Percentiles rank a stretch among this genome's conserved stretches.
These are phyloP conservation scores for Drosophila gunungcola DNA, from an alignment of 1,140 invertebrate species.

Conservation along the genomic window DNA sequence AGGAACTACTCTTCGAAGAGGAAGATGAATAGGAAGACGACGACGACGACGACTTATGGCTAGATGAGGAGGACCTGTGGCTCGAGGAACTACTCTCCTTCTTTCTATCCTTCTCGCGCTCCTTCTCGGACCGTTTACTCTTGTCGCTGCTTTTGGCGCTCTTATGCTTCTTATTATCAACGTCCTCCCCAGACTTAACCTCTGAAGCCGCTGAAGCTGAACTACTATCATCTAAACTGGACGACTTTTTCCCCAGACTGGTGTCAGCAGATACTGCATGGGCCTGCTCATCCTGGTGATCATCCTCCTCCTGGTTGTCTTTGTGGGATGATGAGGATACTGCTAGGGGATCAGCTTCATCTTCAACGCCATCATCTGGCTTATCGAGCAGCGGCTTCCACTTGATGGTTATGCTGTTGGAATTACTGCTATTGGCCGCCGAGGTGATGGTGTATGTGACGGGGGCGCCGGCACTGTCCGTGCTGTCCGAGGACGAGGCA, in stretches of 20 bases:
- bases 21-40: slow-evolving; percentile 74
- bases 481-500: slow-evolving; percentile 59
- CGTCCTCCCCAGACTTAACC: slow-evolving; percentile 57
- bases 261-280: slow-evolving; percentile 4
- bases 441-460: slow-evolving; percentile 67
- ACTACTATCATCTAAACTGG: slow-evolving; percentile 74
- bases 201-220: slow-evolving; percentile 50
- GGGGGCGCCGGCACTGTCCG: slow-evolving; percentile 47
- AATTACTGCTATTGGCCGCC: slow-evolving; percentile 63
- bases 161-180: slow-evolving; percentile 61
- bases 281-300: slow-evolving; percentile 17
- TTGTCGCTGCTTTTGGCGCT: slow-evolving; percentile 62
- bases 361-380: slow-evolving; percentile 40
- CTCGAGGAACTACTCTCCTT: slow-evolving; percentile 38
- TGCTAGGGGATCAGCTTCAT: slow-evolving; percentile 36
- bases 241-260: slow-evolving; percentile 47
- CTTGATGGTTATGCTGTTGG: slow-evolving; percentile 86
- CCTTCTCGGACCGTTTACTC: slow-evolving; percentile 80
- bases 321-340: slow-evolving; percentile 28
- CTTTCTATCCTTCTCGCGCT: slow-evolving; percentile 85
- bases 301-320: slow-evolving; percentile 10
- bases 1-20: slow-evolving; percentile 71
- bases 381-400: slow-evolving; percentile 85
- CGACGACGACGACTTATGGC: slow-evolving; percentile 77
- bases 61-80: slow-evolving; percentile 59